Conservation (phyloP, 2,797 vertebrate species). For the Ptychadena robeensis region DNA sequence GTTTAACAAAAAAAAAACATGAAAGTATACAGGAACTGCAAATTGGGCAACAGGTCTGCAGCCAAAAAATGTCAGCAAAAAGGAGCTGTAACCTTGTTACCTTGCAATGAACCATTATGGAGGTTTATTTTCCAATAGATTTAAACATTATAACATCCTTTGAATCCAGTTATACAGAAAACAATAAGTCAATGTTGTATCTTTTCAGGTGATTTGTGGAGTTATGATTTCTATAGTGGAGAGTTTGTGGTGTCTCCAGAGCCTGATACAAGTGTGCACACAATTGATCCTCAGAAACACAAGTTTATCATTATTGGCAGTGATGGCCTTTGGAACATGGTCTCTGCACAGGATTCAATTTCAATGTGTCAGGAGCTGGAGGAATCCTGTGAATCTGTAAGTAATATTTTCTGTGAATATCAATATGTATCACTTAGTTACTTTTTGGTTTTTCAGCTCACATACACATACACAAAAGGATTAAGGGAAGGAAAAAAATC, state of each 20-base stretch:
- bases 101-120: too few species aligned
- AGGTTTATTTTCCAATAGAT: too few species aligned
- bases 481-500: too few species aligned
- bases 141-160: too few species aligned
- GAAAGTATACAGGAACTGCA: too few species aligned
- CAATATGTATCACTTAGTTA: not conserved
- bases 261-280: constrained; percentile 94
- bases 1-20: too few species aligned
- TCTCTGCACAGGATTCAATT: constrained; percentile 92
- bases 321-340: constrained; percentile 99
- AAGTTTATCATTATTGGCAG: constrained; percentile 94
- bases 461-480: too few species aligned
- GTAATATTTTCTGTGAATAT: constrained; percentile 54
- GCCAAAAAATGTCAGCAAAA: too few species aligned
- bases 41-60: too few species aligned
- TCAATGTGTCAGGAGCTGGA: constrained; percentile 94
- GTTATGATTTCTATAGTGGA: constrained; percentile 98
- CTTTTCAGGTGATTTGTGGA: constrained; percentile 89
- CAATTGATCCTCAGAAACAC: constrained; percentile 89
- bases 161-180: not conserved
- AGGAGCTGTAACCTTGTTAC: too few species aligned
- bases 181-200: not conserved
- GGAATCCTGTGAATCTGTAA: constrained; percentile 82
- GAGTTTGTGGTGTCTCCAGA: constrained; percentile 98
- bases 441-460: too few species aligned